Evolutionary conservation across 2,888 invertebrate species (phyloP).

Genomic region (Amorpha juglandis): DNA sequence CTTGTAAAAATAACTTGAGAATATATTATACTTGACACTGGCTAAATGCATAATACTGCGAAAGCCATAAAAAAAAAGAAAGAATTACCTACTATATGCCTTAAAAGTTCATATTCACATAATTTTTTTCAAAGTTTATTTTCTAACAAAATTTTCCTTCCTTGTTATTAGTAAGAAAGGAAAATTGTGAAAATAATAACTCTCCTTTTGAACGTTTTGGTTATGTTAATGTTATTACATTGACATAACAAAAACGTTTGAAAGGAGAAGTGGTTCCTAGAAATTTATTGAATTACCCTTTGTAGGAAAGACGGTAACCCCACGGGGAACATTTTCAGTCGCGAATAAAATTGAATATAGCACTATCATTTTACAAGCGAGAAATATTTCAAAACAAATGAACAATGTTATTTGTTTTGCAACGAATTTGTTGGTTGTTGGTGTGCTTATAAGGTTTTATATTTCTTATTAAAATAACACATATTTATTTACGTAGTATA

Average conservation of each 20-base stretch:
- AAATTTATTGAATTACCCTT: slow-evolving; percentile 40
- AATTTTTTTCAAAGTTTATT: not conserved
- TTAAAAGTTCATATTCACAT: no score
- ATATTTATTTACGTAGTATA: not conserved
- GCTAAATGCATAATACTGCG: no score
- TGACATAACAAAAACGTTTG: slow-evolving; percentile 28
- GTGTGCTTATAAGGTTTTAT: not conserved
- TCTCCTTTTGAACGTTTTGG: no score
- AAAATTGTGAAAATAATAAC: no score
- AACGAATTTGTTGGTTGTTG: not conserved
- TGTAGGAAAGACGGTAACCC: slow-evolving; percentile 35
- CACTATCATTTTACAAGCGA: slow-evolving; percentile 36
- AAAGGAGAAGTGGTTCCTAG: slow-evolving; percentile 30
- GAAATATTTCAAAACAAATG: slow-evolving; percentile 35
- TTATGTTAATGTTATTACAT: no score
- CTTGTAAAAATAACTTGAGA: no score
- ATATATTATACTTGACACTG: no score
- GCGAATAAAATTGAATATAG: slow-evolving; percentile 43
- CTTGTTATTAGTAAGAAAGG: no score
- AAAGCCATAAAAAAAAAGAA: no score
- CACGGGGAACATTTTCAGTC: slow-evolving; percentile 40
- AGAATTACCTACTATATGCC: no score
- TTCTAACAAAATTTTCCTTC: not conserved
- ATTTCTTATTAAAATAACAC: slow-evolving; percentile 2
- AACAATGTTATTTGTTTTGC: slow-evolving; percentile 23